Evolutionary conservation across 2,113 vertebrate species (phyloP), one percentile per base, ranked within the genome.

Genomic region (Nannospalax galili): DNA sequence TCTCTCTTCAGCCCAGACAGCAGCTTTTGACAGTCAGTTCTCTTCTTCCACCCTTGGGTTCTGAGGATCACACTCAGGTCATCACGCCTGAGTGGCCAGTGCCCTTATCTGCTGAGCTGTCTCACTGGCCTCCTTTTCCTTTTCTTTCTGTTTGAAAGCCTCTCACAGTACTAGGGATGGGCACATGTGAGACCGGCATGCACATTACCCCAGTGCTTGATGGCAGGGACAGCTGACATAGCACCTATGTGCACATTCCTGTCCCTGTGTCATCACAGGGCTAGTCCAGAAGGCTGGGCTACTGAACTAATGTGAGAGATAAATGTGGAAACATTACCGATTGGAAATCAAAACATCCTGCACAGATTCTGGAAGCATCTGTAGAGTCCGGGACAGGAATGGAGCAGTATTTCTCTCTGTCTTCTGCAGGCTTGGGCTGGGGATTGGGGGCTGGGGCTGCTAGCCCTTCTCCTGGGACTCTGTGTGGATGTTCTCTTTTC

Each of bases 71-170:
- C 19, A 30, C 7, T 52, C 30, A 32, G 75, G 75, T 52, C 15
- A 19, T 30, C 15, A 84, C 16, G 58, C 26, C 30, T 64, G 60
- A 28, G 37, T 65, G 17, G 28, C 60, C 42, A 8, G 16, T 30
- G 30, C 60, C 32, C 45, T 65, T 30, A 32, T 60, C 16, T 20
- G 7, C 60, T 45, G 40, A 45, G 15, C 28, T 11, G 20, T 12
- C 37, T 30, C 5, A 0, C 75, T 32, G 30, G 6, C 11, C 11
- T 8, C 75, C 30, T 3, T 30, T 70, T 28, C 16, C 35, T 84
- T 37, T 11, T 58, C 10, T 30, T 65, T 82, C 60, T 67, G 30
- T 92, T 94, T 90, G 82, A 81, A 89, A 94, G 73, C 58, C 48
- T 72, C 69, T 48, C 24, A 48, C 15, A 69, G 42, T 40, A 3